Evolutionary conservation across 92 coral and sea anemone genomes (phyloP), one percentile per base, ranked within the genome.

Genomic region (Palythoa heliodiscus): DNA sequence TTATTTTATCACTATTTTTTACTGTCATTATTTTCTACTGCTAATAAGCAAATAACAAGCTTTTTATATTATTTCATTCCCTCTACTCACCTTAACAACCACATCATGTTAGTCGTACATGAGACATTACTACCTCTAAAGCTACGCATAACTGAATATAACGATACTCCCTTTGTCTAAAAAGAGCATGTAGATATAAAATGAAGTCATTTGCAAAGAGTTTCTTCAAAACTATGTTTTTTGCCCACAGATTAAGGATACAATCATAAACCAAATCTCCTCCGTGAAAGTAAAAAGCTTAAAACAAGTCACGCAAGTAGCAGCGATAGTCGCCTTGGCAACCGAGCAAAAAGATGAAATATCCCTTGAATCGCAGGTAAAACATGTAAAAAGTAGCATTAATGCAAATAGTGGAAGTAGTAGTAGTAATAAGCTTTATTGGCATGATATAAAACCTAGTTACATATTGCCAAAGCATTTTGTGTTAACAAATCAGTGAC

Each of bases 271-370:
- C 75, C 98, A 94, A 83, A 89, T 94, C 68, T 81, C 95, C n/a
- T 43, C 40, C 8, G 98, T 94, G 11, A 90, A 92, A 74, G 95
- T 94, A 20, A 84, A 84, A 29, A 94, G 92, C 61, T 82, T 94
- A 63, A 89, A 94, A 75, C 91, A 94, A 75, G 93, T 94, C 38
- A 94, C 95, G 3, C 95, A 92, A 86, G 79, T 94, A 66, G 93
- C 98, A 19, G 92, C 91, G 11, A 93, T 94, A 19, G 92, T 94
- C 50, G 93, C 95, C 50, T 64, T 94, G 83, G 98, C 98, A 71
- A 94, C 95, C 0, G 92, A 90, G 5, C 91, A 94, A 67, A 85
- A 90, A 69, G 98, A 94, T 71, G 98, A 94, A 81, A 92, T 94
- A 14, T 94, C 98, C 2, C 89, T 90, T 71, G 78, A 86, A 68